These are phyloP conservation scores for Mactra quadrangularis DNA, from an alignment of 1,140 invertebrate species.

Conservation along the genomic window DNA sequence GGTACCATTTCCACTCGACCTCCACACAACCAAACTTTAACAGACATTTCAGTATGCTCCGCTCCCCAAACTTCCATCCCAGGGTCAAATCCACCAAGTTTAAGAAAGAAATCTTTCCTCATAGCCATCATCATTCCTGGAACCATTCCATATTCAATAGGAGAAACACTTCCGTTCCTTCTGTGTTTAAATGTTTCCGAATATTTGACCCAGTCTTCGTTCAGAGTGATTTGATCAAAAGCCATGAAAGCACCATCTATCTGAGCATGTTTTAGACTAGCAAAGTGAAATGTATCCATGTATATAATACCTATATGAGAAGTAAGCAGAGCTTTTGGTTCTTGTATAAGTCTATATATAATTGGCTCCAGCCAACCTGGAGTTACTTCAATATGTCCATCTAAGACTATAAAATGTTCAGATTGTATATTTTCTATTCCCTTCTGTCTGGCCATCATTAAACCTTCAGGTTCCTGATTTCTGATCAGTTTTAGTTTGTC, in stretches of 20 bases:
- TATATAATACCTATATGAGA: constrained; percentile 38
- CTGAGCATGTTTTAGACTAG: not conserved
- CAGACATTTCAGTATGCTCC: constrained; percentile 99
- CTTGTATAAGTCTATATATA: constrained; percentile 35
- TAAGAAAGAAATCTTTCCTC: constrained; percentile 86
- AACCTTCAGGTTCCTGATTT: constrained; percentile 17
- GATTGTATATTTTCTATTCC: constrained; percentile 14
- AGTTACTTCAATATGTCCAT: constrained; percentile 46
- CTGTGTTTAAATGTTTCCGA: not conserved
- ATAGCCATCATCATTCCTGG: constrained; percentile 45
- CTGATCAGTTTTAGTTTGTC: constrained; percentile 28
- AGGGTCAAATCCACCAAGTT: constrained; percentile 88
- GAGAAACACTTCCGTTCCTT: constrained; percentile 38
- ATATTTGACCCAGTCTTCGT: constrained; percentile 16
- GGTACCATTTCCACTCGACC: constrained; percentile 96
- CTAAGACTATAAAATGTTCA: constrained; percentile 45
- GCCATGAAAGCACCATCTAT: not conserved
- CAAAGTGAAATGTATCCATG: not conserved
- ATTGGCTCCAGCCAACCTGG: constrained; percentile 35
- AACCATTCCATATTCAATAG: constrained; percentile 20
- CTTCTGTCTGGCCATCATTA: constrained; percentile 46
- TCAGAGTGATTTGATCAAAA: constrained; percentile 11
- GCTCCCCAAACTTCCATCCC: constrained; percentile 93
- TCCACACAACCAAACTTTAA: constrained; percentile 99
- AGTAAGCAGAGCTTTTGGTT: constrained; percentile 38